Evolutionary conservation across 2,797 vertebrate species (phyloP).

Genomic region (Dromococcyx pavoninus): DNA sequence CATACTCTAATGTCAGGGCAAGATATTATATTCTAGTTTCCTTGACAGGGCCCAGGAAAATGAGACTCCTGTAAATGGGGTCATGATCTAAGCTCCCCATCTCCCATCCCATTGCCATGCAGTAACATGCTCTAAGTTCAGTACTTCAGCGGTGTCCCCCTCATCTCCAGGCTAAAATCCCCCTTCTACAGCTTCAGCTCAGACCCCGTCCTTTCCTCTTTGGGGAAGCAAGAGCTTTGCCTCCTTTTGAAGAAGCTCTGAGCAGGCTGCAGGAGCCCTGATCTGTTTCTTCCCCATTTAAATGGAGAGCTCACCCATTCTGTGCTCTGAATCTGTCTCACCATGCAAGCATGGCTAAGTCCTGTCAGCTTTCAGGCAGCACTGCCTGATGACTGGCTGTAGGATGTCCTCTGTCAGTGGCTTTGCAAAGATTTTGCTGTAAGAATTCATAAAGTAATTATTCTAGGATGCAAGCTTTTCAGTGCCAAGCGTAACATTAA

Average conservation of each 20-base stretch:
- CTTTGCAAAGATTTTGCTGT: background rate
- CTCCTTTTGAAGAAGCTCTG: background rate
- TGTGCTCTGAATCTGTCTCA: background rate
- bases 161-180: background rate
- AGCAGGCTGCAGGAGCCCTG: background rate
- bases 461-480: background rate
- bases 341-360: fast-evolving
- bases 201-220: background rate
- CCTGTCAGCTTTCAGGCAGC: background rate
- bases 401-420: background rate
- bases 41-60: background rate
- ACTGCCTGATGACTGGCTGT: fast-evolving
- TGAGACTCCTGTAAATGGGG: background rate
- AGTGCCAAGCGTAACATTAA: background rate
- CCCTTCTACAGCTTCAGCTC: background rate
- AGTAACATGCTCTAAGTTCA: background rate
- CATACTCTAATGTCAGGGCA: background rate
- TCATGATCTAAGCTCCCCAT: background rate
- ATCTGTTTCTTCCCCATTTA: background rate
- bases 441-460: background rate
- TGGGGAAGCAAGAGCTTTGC: background rate
- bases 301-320: background rate
- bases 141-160: background rate
- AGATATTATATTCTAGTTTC: background rate
- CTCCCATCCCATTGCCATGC: background rate